Conservation (phyloP, 2,113 vertebrate species). For the Okapia johnstoni region DNA sequence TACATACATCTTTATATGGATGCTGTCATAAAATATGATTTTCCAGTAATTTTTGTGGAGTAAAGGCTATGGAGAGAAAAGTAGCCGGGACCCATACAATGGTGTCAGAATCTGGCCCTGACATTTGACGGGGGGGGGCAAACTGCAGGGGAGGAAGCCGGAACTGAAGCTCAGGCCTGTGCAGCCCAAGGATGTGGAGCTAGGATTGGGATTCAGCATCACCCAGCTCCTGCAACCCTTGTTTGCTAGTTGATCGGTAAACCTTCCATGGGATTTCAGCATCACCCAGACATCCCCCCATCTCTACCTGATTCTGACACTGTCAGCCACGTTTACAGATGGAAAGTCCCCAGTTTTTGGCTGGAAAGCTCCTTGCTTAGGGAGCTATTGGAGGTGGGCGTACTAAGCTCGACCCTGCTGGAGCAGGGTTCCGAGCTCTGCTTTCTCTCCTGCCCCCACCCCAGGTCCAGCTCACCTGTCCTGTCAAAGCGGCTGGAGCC, state of each 20-base stretch:
- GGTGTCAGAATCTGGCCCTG: not conserved
- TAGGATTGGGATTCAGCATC: not conserved
- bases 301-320: not conserved
- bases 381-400: not conserved
- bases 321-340: too few species aligned
- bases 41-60: not conserved
- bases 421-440: not conserved
- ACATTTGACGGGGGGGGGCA: fast-evolving
- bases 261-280: too few species aligned
- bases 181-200: not conserved
- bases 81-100: fast-evolving
- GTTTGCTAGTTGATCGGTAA: not conserved
- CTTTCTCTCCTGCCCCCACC: not conserved
- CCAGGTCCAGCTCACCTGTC: not conserved
- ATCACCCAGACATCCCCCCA: too few species aligned
- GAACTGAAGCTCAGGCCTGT: not conserved
- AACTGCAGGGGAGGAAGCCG: not conserved
- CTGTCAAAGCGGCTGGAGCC: not conserved
- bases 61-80: not conserved
- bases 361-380: not conserved
- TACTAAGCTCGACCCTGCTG: not conserved
- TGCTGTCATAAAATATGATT: not conserved
- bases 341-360: constrained; percentile 44
- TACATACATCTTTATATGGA: not conserved
- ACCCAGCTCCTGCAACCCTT: not conserved